Evolutionary conservation across 92 coral and sea anemone genomes (phyloP).

Genomic region (Epizoanthus ramosus): DNA sequence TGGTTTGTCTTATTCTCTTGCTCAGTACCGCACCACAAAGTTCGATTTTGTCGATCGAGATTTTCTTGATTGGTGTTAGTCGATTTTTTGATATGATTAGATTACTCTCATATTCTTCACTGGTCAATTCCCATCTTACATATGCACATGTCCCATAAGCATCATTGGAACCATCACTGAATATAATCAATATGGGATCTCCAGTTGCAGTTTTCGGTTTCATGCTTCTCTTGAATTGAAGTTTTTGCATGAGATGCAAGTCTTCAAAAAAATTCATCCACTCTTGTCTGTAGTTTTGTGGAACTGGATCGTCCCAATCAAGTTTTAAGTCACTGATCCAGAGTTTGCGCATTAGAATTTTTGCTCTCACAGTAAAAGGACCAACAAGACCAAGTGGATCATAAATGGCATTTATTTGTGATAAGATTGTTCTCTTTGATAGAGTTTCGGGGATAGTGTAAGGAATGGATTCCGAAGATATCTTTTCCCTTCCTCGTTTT

Average conservation of each 20-base stretch:
- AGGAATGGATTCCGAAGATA: neutral
- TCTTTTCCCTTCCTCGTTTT: conserved; percentile 20
- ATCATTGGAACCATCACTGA: neutral
- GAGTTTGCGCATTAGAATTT: neutral
- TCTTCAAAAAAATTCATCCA: conserved; percentile 25
- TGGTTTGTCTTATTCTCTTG: neutral
- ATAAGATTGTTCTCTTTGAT: neutral
- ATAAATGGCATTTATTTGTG: conserved; percentile 2
- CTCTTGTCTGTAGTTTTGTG: neutral
- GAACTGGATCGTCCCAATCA: conserved; percentile 5
- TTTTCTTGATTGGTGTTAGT: too few relatives aligned
- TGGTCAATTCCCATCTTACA: neutral
- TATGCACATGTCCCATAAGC: neutral
- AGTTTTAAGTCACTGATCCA: neutral
- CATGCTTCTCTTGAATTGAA: too few relatives aligned
- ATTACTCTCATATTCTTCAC: neutral
- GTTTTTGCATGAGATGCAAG: neutral
- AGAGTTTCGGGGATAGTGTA: neutral
- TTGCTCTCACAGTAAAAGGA: conserved; percentile 18
- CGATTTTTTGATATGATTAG: neutral
- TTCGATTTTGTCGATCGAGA: neutral
- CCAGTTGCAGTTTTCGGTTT: too few relatives aligned
- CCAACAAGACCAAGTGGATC: conserved; percentile 3
- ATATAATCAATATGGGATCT: too few relatives aligned
- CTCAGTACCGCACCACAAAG: neutral